These are phyloP conservation scores for Fringilla coelebs DNA, from an alignment of 2,797 vertebrate species.

Conservation along the genomic window DNA sequence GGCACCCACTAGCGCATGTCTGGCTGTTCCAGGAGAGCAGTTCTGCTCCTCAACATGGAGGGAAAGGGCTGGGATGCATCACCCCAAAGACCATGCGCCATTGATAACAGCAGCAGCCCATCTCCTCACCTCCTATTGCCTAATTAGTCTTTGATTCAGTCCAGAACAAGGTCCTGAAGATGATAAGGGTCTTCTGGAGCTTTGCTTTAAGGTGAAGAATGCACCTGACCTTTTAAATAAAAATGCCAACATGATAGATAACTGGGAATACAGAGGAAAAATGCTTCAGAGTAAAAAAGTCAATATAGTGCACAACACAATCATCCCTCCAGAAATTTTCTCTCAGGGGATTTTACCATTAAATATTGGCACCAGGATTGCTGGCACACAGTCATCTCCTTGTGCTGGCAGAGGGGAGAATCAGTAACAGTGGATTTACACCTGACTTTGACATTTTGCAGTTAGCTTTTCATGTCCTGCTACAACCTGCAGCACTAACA, in stretches of 20 bases:
- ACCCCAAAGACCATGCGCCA: background rate
- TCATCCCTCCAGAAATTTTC: background rate
- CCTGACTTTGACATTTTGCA: background rate
- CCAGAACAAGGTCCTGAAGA: background rate
- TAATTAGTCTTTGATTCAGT: background rate
- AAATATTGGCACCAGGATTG: background rate
- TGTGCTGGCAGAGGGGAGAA: background rate
- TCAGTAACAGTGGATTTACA: background rate
- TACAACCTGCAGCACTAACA: background rate
- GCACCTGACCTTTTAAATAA: background rate
- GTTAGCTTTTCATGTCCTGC: background rate
- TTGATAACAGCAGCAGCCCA: background rate
- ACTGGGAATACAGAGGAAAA: background rate
- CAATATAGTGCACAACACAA: background rate
- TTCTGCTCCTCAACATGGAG: rapidly evolving
- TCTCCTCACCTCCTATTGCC: background rate
- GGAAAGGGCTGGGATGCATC: background rate
- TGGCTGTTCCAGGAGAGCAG: background rate
- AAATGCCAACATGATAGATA: background rate
- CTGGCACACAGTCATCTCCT: background rate
- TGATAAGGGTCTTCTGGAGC: background rate
- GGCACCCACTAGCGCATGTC: rapidly evolving
- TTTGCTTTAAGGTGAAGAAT: background rate
- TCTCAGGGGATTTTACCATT: background rate
- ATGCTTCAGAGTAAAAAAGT: background rate